Conservation (phyloP, 2,888 invertebrate species). For the Lochmaea capreae region DNA sequence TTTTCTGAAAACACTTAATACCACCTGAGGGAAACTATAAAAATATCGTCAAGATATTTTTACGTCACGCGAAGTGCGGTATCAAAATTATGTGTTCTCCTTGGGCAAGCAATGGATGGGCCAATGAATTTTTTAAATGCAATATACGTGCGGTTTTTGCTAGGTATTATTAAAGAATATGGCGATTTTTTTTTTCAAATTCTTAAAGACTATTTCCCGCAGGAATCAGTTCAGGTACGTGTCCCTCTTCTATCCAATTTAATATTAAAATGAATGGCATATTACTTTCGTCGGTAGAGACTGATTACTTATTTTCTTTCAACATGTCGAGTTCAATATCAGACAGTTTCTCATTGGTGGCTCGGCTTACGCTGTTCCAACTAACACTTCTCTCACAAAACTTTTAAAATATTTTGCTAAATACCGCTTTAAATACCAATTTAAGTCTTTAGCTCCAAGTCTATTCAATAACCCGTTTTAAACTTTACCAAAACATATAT, state of each 20-base stretch:
- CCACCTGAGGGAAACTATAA: conserved; percentile 35
- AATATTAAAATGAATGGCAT: too few relatives aligned
- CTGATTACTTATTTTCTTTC: too few relatives aligned
- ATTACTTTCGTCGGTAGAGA: too few relatives aligned
- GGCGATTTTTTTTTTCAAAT: neutral
- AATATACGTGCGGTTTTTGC: conserved; percentile 8
- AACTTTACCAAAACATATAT: conserved; percentile 49
- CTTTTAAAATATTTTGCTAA: neutral
- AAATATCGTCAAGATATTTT: conserved; percentile 34
- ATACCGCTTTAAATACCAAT: neutral
- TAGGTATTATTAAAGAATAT: neutral
- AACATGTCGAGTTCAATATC: too few relatives aligned
- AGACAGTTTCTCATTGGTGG: neutral
- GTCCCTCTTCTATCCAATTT: too few relatives aligned
- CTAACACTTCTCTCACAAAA: neutral
- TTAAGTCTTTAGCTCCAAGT: conserved; percentile 6
- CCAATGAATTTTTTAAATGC: conserved; percentile 29
- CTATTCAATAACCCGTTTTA: conserved; percentile 44
- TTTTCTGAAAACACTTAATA: conserved; percentile 34
- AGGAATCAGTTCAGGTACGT: too few relatives aligned
- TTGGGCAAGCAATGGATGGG: conserved; percentile 25
- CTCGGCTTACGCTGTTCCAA: neutral
- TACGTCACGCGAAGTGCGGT: conserved; percentile 33
- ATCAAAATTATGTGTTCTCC: conserved; percentile 31
- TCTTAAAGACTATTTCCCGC: too few relatives aligned